These are phyloP conservation scores for Suncus etruscus DNA, from an alignment of 2,113 vertebrate genomes.

Conservation along the genomic window DNA sequence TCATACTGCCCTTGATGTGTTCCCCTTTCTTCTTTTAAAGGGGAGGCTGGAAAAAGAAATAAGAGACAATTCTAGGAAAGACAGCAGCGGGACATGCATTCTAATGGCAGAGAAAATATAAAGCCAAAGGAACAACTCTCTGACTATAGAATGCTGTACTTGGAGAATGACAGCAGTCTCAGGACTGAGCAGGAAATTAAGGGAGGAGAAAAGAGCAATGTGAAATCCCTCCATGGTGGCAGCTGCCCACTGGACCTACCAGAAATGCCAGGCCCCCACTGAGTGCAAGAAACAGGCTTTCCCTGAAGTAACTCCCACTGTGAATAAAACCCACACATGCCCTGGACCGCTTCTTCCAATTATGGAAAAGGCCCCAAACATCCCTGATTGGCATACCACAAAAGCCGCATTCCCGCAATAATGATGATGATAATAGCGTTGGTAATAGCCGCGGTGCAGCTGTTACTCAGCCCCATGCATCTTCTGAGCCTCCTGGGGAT, in stretches of 20 bases:
- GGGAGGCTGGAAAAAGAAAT: neutral
- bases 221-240: neutral
- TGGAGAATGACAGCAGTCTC: neutral
- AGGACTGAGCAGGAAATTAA: neutral
- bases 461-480: conserved; percentile 69
- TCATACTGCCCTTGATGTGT: neutral
- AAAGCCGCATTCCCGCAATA: conserved; percentile 66
- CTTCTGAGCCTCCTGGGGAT: conserved; percentile 72
- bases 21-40: conserved; percentile 24
- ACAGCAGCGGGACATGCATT: conserved; percentile 6
- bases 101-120: conserved; percentile 12
- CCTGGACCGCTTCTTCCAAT: conserved; percentile 70
- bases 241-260: neutral
- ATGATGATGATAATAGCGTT: conserved; percentile 76
- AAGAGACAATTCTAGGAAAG: conserved; percentile 36
- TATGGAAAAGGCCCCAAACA: conserved; percentile 63
- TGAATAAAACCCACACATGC: conserved; percentile 45
- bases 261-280: conserved; percentile 26
- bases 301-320: conserved; percentile 20
- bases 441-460: conserved; percentile 75
- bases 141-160: conserved; percentile 42
- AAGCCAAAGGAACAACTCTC: conserved; percentile 62
- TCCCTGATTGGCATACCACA: conserved; percentile 66
- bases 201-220: neutral
- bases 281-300: conserved; percentile 29